Evolutionary conservation across 2,113 vertebrate species (phyloP).

Genomic region (Epinephelus fuscoguttatus): DNA sequence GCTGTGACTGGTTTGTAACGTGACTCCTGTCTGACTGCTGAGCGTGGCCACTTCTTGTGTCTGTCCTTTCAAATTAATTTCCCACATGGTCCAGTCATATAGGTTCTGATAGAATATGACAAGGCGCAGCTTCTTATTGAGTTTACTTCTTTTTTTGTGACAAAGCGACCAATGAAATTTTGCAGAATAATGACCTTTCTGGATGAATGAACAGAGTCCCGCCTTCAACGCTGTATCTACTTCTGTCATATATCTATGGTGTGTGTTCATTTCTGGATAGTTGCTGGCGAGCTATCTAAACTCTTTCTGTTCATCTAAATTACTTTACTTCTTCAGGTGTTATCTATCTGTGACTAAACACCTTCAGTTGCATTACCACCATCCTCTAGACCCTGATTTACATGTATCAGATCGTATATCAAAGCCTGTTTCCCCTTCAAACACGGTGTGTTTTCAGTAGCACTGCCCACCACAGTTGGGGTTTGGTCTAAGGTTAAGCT

Average conservation of each 20-base stretch:
- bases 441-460: not conserved
- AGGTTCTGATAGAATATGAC: no score
- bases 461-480: not conserved
- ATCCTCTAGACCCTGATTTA: not conserved
- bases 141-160: no score
- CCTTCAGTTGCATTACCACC: not conserved
- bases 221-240: no score
- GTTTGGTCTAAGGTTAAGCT: not conserved
- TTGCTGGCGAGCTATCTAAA: not conserved
- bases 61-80: no score
- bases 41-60: no score
- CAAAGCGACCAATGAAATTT: no score
- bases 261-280: slow-evolving; percentile 4
- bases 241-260: not conserved
- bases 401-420: not conserved
- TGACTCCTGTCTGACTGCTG: no score
- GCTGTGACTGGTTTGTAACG: no score
- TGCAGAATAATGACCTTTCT: no score
- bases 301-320: not conserved
- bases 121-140: no score
- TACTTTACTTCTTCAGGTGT: not conserved
- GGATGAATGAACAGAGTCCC: no score
- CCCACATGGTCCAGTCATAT: no score
- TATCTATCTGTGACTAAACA: not conserved
- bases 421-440: not conserved